Evolutionary conservation across 2,113 vertebrate species (phyloP).

Genomic region (Vulpes ferrilata): DNA sequence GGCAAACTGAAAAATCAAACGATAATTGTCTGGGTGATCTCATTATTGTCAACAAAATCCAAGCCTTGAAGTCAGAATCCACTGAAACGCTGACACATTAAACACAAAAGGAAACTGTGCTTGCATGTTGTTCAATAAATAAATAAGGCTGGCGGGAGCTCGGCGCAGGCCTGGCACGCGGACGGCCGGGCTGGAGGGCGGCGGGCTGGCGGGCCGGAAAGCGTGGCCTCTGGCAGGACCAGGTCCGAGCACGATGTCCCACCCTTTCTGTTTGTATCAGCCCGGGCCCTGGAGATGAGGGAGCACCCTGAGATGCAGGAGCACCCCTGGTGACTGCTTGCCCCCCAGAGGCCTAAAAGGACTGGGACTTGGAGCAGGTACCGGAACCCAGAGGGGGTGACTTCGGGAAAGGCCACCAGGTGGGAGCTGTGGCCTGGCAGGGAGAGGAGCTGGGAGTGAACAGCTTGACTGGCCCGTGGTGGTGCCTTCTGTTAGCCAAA

Average conservation of each 20-base stretch:
- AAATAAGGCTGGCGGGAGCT: conserved; percentile 85
- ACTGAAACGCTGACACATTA: conserved; percentile 85
- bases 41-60: conserved; percentile 90
- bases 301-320: not conserved
- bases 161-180: conserved; percentile 75
- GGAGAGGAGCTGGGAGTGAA: not conserved
- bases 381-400: not conserved
- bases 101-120: conserved; percentile 86
- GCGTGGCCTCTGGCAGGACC: not conserved
- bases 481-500: not conserved
- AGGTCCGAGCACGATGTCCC: not conserved
- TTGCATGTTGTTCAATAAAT: conserved; percentile 88
- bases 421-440: not conserved
- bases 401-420: not conserved
- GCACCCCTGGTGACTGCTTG: not conserved
- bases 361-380: not conserved
- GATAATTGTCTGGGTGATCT: conserved; percentile 90
- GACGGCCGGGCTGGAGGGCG: conserved; percentile 63
- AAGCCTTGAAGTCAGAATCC: conserved; percentile 87
- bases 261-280: not conserved
- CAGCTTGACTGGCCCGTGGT: rapidly evolving
- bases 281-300: not conserved
- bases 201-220: not conserved
- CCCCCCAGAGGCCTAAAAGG: not conserved
- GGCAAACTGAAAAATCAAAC: conserved; percentile 88